Percentiles rank a stretch among this genome's conserved stretches.
These are phyloP conservation scores for Delia radicum DNA, from an alignment of 1,140 invertebrate species.

Conservation along the genomic window DNA sequence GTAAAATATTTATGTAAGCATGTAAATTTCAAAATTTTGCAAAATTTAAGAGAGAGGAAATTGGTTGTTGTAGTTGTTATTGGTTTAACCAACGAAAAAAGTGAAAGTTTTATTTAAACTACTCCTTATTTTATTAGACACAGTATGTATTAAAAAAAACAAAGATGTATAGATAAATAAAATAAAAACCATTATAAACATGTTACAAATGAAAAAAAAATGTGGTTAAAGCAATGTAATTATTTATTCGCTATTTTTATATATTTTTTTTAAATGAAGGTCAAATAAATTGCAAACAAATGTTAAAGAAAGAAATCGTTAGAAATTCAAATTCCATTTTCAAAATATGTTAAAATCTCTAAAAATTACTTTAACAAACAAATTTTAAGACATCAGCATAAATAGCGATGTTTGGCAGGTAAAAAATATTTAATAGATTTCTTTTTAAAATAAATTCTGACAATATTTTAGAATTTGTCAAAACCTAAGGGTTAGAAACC, in stretches of 20 bases:
- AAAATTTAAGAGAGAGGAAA: background rate
- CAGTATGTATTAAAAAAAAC: background rate
- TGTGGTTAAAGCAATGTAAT: background rate
- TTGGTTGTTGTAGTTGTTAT: background rate
- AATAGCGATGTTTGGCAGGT: too few species aligned
- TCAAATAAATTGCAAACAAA: background rate
- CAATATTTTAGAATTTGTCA: too few species aligned
- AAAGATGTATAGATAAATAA: background rate
- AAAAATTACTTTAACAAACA: too few species aligned
- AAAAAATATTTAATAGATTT: too few species aligned
- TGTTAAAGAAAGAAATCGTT: too few species aligned
- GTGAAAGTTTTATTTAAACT: conserved; percentile 2
- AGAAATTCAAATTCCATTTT: too few species aligned
- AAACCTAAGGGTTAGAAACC: too few species aligned
- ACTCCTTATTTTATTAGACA: background rate
- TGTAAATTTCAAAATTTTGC: background rate
- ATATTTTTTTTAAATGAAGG: background rate
- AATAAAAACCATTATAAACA: background rate
- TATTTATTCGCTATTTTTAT: background rate
- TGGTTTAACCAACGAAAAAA: background rate
- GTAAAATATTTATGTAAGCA: background rate
- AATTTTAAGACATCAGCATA: too few species aligned
- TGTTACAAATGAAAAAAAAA: background rate
- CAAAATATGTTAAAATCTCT: too few species aligned
- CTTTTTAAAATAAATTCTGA: too few species aligned